Percentiles rank a stretch among this genome's conserved stretches.
phyloP scores from a whole-genome alignment of 2,797 vertebrate genomes.

The Myiotriccus ornatus region DNA sequence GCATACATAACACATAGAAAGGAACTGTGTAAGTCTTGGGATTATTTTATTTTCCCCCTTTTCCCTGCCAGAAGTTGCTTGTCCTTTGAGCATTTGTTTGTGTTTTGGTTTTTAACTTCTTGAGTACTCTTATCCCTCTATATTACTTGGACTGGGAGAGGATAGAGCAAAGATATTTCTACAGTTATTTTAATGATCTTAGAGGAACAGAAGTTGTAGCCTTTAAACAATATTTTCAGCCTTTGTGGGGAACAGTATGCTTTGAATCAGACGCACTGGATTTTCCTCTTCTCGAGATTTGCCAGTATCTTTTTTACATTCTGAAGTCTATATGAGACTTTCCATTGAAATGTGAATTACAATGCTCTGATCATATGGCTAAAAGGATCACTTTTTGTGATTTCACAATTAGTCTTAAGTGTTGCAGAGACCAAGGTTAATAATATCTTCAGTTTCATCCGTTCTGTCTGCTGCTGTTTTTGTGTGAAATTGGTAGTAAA shows the following conservation, averaged over 20 bases:
- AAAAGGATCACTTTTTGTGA: background rate
- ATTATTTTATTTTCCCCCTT: background rate
- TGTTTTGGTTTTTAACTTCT: background rate
- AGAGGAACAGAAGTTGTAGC: background rate
- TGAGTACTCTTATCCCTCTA: background rate
- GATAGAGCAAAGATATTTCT: background rate
- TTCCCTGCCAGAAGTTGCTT: background rate
- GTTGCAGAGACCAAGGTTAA: background rate
- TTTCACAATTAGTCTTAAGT: background rate
- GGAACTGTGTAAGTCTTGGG: background rate
- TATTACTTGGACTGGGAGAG: background rate
- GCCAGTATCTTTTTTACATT: background rate
- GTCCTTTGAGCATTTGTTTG: background rate
- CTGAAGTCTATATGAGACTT: background rate
- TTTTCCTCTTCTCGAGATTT: background rate
- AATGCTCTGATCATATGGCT: background rate
- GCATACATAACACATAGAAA: background rate
- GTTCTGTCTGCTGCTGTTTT: background rate
- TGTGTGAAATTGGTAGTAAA: background rate
- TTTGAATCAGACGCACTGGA: accelerated
- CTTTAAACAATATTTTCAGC: background rate
- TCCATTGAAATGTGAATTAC: background rate
- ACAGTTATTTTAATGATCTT: background rate
- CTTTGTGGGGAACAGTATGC: background rate
- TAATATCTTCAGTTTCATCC: background rate